Conservation (phyloP, 2,113 vertebrate genomes). For the Serilophus lunatus region DNA sequence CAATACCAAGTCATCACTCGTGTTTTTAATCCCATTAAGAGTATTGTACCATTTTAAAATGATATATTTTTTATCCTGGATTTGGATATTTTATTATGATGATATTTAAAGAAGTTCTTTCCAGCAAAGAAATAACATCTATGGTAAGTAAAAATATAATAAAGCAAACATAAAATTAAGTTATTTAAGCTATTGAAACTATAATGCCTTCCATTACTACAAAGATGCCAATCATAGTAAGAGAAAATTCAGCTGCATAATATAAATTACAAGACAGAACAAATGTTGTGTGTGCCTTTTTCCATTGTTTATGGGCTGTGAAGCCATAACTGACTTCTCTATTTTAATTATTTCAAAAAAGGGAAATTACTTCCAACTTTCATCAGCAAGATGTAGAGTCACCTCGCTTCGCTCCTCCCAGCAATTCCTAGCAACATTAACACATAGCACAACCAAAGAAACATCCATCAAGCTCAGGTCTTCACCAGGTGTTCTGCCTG, state of each 20-base stretch:
- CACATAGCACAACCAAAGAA: background rate
- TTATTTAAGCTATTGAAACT: background rate
- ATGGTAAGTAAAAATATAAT: background rate
- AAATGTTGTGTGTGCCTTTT: background rate
- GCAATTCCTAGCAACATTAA: background rate
- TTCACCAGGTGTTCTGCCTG: background rate
- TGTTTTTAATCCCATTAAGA: background rate
- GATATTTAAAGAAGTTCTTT: background rate
- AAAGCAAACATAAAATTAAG: background rate
- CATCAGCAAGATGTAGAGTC: background rate
- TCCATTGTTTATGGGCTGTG: background rate
- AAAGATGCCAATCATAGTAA: background rate
- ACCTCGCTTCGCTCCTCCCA: rapidly evolving
- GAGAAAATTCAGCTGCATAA: background rate
- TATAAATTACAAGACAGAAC: background rate
- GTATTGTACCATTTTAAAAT: background rate
- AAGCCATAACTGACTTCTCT: background rate
- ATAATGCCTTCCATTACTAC: background rate
- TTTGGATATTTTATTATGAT: background rate
- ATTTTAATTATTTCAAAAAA: background rate
- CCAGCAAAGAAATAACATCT: background rate
- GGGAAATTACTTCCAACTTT: background rate
- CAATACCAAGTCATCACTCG: background rate
- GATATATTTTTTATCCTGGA: background rate
- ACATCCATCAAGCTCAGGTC: background rate